A percentile compares a stretch with the other conserved stretches of the same genome.
phyloP scores from a whole-genome alignment of 1,140 invertebrate genomes.

The Pentalonia nigronervosa region DNA sequence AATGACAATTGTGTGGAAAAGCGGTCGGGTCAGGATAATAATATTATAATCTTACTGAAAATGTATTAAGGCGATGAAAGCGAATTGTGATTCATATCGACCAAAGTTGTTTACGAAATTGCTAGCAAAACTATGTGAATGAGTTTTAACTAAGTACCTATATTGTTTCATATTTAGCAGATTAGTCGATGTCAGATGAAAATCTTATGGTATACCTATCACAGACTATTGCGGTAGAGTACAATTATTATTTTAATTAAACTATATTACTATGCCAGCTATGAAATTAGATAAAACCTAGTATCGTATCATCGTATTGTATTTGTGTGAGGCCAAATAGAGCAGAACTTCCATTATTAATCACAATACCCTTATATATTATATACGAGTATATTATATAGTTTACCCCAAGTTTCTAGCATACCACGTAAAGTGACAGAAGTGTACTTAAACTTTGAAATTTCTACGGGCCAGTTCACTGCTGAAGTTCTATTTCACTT shows the following conservation, averaged over 20 bases:
- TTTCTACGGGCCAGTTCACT: background rate
- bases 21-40: too few relatives aligned
- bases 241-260: background rate
- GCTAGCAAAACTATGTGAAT: background rate
- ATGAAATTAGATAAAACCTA: background rate
- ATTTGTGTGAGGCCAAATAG: background rate
- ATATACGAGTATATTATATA: background rate
- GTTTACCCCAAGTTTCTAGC: background rate
- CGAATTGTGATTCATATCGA: background rate
- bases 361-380: conserved; percentile 22
- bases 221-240: background rate
- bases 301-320: background rate
- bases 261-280: background rate
- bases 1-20: too few relatives aligned
- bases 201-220: background rate
- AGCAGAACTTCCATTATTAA: conserved; percentile 40
- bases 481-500: conserved; percentile 12
- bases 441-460: conserved; percentile 45
- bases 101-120: background rate
- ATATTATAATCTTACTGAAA: too few relatives aligned
- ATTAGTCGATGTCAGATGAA: background rate
- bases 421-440: conserved; percentile 21
- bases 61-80: too few relatives aligned
- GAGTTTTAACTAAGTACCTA: too few relatives aligned
- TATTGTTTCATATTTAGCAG: background rate